Percentiles rank a stretch among this genome's conserved stretches.
These are phyloP conservation scores for Pterois miles DNA, from an alignment of 2,797 vertebrate species.

Conservation along the genomic window DNA sequence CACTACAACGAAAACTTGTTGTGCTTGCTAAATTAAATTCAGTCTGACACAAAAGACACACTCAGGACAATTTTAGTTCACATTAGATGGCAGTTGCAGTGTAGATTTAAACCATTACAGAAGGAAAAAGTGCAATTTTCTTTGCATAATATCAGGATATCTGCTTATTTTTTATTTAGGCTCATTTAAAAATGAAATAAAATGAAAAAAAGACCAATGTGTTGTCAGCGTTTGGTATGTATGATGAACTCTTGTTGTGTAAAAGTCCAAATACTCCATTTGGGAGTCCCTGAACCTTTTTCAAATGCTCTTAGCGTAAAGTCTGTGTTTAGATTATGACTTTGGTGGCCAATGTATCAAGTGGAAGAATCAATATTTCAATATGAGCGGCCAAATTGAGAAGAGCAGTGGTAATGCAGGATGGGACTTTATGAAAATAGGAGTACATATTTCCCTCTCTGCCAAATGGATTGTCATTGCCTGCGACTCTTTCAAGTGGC, in stretches of 20 bases:
- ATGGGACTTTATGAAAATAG: slow-evolving; percentile 33
- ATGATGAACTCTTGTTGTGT: slow-evolving; percentile 1
- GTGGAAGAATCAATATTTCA: slow-evolving; percentile 72
- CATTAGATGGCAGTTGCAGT: background rate
- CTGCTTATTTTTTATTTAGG: slow-evolving; percentile 4
- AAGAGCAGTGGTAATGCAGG: slow-evolving; percentile 43
- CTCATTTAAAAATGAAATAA: background rate
- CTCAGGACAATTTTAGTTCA: background rate
- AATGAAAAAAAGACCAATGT: background rate
- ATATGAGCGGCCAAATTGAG: slow-evolving; percentile 62
- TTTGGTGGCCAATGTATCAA: slow-evolving; percentile 55
- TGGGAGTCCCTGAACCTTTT: slow-evolving; percentile 21
- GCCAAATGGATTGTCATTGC: slow-evolving; percentile 47
- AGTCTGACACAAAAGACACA: slow-evolving; percentile 22
- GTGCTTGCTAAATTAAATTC: slow-evolving; percentile 31
- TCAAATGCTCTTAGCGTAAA: slow-evolving; percentile 16
- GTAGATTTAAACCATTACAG: background rate
- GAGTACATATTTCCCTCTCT: slow-evolving; percentile 44
- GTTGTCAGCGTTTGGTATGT: background rate
- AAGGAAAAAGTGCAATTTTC: background rate
- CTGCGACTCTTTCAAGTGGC: slow-evolving; percentile 75
- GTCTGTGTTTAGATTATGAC: slow-evolving; percentile 51
- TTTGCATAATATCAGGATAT: slow-evolving; percentile 6
- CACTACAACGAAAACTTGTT: background rate
- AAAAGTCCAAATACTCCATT: slow-evolving; percentile 2